phyloP scores from a whole-genome alignment of 2,888 invertebrate species.

The Branchinecta sandiegonensis region DNA sequence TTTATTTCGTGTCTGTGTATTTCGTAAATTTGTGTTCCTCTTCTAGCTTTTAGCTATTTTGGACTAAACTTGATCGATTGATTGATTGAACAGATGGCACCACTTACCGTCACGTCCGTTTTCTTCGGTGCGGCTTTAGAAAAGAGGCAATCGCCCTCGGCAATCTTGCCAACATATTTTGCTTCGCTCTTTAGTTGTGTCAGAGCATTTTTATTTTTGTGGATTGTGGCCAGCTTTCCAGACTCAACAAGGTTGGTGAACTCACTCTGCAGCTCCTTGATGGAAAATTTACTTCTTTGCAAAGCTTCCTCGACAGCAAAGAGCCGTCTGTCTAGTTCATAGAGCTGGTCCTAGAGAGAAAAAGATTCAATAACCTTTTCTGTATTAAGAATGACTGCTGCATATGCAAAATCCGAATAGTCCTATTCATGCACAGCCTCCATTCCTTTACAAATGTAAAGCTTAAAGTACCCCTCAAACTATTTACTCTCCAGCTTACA shows the following conservation, averaged over 20 bases:
- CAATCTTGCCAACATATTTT: slow-evolving; percentile 12
- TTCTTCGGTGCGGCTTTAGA: slow-evolving; percentile 22
- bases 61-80: too few relatives aligned
- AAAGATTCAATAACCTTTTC: background rate
- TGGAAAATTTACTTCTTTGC: slow-evolving; percentile 7
- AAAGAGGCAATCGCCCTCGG: slow-evolving; percentile 26
- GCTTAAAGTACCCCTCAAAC: too few relatives aligned
- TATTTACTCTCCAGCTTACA: too few relatives aligned
- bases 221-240: background rate
- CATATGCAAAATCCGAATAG: too few relatives aligned
- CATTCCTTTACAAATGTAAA: too few relatives aligned
- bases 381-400: too few relatives aligned
- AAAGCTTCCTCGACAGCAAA: background rate
- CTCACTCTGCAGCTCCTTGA: background rate
- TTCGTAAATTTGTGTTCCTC: too few relatives aligned
- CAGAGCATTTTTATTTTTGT: background rate
- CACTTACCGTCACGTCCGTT: slow-evolving; percentile 26
- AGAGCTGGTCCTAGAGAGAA: background rate
- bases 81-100: background rate
- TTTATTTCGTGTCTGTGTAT: too few relatives aligned
- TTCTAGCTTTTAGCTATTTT: too few relatives aligned
- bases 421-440: too few relatives aligned
- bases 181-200: background rate
- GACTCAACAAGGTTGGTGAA: background rate
- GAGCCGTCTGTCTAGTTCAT: slow-evolving; percentile 9